Evolutionary conservation across 2,888 invertebrate genomes (phyloP), one percentile per base, ranked within the genome.

Genomic region (Tubulanus polymorphus): DNA sequence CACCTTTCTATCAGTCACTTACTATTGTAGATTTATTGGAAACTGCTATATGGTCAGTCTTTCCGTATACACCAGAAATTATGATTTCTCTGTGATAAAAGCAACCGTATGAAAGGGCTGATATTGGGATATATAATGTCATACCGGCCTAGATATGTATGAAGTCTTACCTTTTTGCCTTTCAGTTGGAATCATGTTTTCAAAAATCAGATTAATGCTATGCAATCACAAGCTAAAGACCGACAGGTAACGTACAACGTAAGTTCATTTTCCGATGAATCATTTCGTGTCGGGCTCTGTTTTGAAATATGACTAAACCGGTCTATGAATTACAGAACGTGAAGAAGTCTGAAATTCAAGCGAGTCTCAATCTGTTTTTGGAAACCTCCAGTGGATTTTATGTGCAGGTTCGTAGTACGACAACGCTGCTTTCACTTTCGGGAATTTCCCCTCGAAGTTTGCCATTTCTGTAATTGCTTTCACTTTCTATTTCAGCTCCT

Each of bases 361-460:
- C 88, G 2, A 85, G 89, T 79, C 81, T 91, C 46, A 86, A 87
- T 47, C 87, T 89, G 85, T 88, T 90, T 67, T 81, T 91, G 60
- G 90, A 91, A 75, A 87, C 89, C 3, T 90, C 91, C 0, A 88
- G 89, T 57, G 91, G 91, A 15, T 91, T 90, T 81, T 92, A 91
- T 76, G 81, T 91, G 25, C 79, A 80, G 73, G 79, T 79, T 48
- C 29, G 51, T 18, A 45, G 46, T n/a, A 18, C 12, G 10, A 8
- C 18, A 45, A 12, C 46, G 23, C 46, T n/a, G 10, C 8, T 12
- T 12, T 45, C 23, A 45, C 46, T 45, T 20, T 23, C 10, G 10
- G 10, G 8, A 45, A 12, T 18, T 45, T 45, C 8, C 18, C 18
- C 46, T 45, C 18, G n/a, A 45, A 8, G 23, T 45, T 8, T 12